Evolutionary conservation across 2,113 vertebrate genomes (phyloP).

Genomic region (Cryptotis parvus): DNA sequence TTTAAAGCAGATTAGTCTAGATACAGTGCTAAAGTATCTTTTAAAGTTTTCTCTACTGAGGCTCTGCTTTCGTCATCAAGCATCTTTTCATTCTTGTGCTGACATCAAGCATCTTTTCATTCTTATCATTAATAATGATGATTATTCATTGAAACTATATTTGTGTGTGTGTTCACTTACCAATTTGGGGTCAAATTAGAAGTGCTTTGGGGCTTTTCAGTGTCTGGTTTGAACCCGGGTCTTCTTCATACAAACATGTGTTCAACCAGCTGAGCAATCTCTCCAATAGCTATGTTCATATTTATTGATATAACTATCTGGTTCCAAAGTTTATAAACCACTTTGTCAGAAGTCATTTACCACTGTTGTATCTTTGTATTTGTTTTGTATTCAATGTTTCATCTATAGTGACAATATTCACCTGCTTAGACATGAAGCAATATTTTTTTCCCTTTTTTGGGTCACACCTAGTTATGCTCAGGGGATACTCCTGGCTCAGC

Average conservation of each 20-base stretch:
- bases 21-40: not conserved
- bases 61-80: not conserved
- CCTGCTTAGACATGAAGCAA: not conserved
- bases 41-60: not conserved
- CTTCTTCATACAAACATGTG: too few relatives aligned
- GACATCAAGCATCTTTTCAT: too few relatives aligned
- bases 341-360: not conserved
- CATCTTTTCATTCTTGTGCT: not conserved
- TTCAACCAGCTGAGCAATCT: too few relatives aligned
- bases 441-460: too few relatives aligned
- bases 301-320: not conserved
- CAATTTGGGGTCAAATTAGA: too few relatives aligned
- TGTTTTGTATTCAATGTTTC: not conserved
- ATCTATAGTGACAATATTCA: not conserved
- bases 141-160: too few relatives aligned
- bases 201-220: too few relatives aligned
- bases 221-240: too few relatives aligned
- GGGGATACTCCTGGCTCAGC: too few relatives aligned
- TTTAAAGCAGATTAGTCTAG: not conserved
- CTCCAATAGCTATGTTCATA: not conserved
- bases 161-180: too few relatives aligned
- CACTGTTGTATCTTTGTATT: not conserved
- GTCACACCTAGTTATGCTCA: too few relatives aligned
- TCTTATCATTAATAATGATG: too few relatives aligned
- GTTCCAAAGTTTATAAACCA: not conserved